phyloP scores from a whole-genome alignment of 1,140 invertebrate genomes.

The Calephelis nemesis region DNA sequence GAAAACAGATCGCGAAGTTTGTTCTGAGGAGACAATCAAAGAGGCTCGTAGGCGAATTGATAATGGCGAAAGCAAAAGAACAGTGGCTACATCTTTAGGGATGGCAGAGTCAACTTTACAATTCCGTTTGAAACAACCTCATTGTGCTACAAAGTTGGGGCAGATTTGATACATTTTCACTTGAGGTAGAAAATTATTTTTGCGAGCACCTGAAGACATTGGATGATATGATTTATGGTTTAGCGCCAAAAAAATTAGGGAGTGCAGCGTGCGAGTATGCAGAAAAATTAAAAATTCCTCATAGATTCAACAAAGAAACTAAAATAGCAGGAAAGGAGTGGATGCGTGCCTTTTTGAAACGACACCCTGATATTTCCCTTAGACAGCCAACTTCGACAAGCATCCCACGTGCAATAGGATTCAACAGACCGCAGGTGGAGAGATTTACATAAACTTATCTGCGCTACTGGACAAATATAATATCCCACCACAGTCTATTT shows the following conservation, averaged over 20 bases:
- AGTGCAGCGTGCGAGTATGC: not conserved
- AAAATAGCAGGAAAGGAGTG: constrained; percentile 2
- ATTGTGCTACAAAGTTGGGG: no score
- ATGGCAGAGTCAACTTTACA: no score
- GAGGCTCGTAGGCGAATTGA: no score
- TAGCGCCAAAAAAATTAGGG: not conserved
- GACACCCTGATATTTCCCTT: not conserved
- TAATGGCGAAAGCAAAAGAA: no score
- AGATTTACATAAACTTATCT: not conserved
- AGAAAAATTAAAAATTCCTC: not conserved
- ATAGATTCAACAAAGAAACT: not conserved
- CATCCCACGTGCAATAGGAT: not conserved
- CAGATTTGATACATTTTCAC: not conserved
- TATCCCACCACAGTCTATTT: no score
- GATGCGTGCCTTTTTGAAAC: not conserved
- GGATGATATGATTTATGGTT: not conserved
- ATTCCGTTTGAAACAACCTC: no score
- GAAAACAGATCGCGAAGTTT: no score
- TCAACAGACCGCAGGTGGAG: not conserved
- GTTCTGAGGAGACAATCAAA: no score
- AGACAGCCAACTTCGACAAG: not conserved
- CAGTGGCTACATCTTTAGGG: no score
- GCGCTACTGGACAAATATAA: not conserved
- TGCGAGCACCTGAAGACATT: not conserved
- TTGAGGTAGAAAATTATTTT: not conserved